A percentile compares a stretch with the other conserved stretches of the same genome.
phyloP scores from a whole-genome alignment of 2,888 invertebrate genomes.

The Epirrita christyi region DNA sequence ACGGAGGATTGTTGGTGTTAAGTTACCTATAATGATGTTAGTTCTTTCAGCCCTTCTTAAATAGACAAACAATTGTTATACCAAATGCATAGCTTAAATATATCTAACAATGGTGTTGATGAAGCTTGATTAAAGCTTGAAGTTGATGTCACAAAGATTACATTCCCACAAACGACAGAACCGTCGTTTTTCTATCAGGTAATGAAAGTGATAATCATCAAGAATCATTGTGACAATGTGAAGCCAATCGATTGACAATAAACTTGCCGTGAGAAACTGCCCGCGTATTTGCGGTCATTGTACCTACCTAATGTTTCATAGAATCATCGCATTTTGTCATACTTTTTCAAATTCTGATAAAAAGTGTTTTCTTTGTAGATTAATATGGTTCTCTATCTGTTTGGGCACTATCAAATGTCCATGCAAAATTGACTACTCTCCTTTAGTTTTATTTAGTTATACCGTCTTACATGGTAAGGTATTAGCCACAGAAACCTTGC shows the following conservation, averaged over 20 bases:
- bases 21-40: no score
- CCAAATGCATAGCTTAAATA: background rate
- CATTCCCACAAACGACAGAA: slow-evolving; percentile 36
- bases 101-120: slow-evolving; percentile 7
- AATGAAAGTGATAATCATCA: slow-evolving; percentile 50
- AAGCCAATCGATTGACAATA: slow-evolving; percentile 43
- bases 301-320: slow-evolving; percentile 6
- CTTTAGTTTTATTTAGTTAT: no score
- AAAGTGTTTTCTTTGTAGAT: no score
- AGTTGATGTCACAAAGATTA: background rate
- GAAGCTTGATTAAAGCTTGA: background rate
- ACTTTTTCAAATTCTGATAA: background rate
- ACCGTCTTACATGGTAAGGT: no score
- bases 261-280: slow-evolving; percentile 45
- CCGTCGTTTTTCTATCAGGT: slow-evolving; percentile 37
- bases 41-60: no score
- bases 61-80: no score
- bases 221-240: slow-evolving; percentile 42
- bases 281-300: slow-evolving; percentile 34
- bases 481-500: no score
- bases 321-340: background rate
- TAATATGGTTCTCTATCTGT: no score
- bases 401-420: no score
- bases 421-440: no score
- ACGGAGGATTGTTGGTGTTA: no score